Percentiles rank a stretch among this genome's conserved stretches.
phyloP scores from a whole-genome alignment of 2,797 vertebrate genomes.

The Moxostoma hubbsi region DNA sequence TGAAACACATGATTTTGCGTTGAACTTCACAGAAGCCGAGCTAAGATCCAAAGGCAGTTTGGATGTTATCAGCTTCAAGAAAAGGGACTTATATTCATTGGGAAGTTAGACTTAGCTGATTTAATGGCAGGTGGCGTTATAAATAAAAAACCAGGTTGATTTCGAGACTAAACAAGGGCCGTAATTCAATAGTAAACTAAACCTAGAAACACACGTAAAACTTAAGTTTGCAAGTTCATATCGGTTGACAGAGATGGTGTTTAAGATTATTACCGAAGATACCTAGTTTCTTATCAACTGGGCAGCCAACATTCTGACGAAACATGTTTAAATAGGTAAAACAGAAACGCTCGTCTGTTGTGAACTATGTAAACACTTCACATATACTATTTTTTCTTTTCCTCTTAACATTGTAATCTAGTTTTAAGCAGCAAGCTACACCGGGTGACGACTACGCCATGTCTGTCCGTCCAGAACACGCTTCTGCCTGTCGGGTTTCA shows the following conservation, averaged over 20 bases:
- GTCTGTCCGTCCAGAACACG: background rate
- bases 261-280: background rate
- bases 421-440: background rate
- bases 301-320: background rate
- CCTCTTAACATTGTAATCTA: background rate
- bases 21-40: no score
- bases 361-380: background rate
- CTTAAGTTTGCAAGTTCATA: no score
- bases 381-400: background rate
- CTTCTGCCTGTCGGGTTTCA: background rate
- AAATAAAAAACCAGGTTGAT: no score
- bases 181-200: no score
- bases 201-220: no score
- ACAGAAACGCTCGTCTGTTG: background rate
- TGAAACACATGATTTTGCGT: no score
- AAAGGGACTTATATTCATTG: no score
- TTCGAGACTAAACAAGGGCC: no score
- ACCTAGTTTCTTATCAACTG: constrained; percentile 17
- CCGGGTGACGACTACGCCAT: background rate
- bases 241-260: no score
- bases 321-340: constrained; percentile 7
- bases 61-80: no score
- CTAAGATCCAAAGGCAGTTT: background rate
- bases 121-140: no score
- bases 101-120: no score